Evolutionary conservation across 2,888 invertebrate species (phyloP), one percentile per base, ranked within the genome.

Genomic region (Andrena hattorfiana): DNA sequence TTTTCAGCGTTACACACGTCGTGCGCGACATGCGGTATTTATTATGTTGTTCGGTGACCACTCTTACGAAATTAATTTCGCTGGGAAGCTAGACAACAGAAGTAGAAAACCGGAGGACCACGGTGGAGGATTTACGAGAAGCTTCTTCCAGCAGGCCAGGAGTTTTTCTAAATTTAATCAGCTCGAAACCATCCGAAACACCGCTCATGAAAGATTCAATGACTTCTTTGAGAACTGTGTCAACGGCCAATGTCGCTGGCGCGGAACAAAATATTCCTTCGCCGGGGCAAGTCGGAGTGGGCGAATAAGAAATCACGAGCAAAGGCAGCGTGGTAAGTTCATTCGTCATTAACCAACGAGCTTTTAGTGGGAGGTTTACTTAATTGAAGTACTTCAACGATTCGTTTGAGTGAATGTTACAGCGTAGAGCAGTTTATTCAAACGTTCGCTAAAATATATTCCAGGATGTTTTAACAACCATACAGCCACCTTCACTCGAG

Each of bases 151-250:
- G 35, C n/a, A 1, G n/a, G 20, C 8, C 23, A 5, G 66, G 70
- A 70, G 81, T 81, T 82, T 82, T 81, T 82, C 70, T 54, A 81
- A 82, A 82, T 82, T 82, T 82, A 82, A 82, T 82, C 82, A 82
- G 49, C 35, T 54, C 54, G 3, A 59, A 81, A 70, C n/a, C 30
- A 69, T 56, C 28, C 23, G 23, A 56, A 63, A 59, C 28, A 60
- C 28, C 32, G 30, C 81, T 81, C 75, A 81, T 81, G 75, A 82
- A 82, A 82, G 67, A 82, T 82, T 82, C 82, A 82, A 71, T 81
- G 56, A 68, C 67, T 59, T 30, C 8, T 60, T 49, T 70, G 70
- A 49, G 23, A 56, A 35, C 23, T 42, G 62, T 54, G 60, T 54
- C 74, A 48, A 66, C 32, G n/a, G 32, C 20, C 32, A 70, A 51